These are phyloP conservation scores for Hephaestus fuliginosus DNA, from an alignment of 2,797 vertebrate species.

Conservation along the genomic window DNA sequence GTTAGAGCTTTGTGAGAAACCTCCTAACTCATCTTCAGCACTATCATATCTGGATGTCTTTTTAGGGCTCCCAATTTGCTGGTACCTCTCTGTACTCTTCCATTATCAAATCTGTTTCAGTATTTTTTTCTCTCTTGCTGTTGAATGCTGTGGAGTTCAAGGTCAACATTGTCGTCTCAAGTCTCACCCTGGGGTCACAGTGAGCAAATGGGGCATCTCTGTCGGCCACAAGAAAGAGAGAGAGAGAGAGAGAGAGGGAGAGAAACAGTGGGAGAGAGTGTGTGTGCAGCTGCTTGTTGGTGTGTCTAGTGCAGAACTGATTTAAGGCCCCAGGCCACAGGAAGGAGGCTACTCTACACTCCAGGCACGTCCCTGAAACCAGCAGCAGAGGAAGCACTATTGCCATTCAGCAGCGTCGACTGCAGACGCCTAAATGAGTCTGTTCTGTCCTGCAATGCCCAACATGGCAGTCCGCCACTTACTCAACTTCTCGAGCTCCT, in stretches of 20 bases:
- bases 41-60: conserved; percentile 43
- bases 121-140: background rate
- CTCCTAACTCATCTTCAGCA: conserved; percentile 30
- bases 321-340: conserved; percentile 83
- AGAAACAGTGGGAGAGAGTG: conserved; percentile 55
- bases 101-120: conserved; percentile 26
- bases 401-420: conserved; percentile 83
- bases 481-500: conserved; percentile 64
- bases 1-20: conserved; percentile 45
- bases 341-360: conserved; percentile 83
- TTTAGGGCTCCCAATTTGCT: conserved; percentile 26
- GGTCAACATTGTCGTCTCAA: conserved; percentile 58
- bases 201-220: conserved; percentile 67
- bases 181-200: conserved; percentile 58
- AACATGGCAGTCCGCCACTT: conserved; percentile 75
- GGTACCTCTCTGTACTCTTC: background rate
- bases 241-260: background rate
- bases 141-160: conserved; percentile 51
- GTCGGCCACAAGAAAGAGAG: conserved; percentile 56
- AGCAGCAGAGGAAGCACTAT: conserved; percentile 85
- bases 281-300: conserved; percentile 77
- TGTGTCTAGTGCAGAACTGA: conserved; percentile 82
- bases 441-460: conserved; percentile 83
- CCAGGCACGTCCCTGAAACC: conserved; percentile 83
- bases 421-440: conserved; percentile 85